Conservation (phyloP, 2,888 invertebrate genomes). For the Lithosia quadra region DNA sequence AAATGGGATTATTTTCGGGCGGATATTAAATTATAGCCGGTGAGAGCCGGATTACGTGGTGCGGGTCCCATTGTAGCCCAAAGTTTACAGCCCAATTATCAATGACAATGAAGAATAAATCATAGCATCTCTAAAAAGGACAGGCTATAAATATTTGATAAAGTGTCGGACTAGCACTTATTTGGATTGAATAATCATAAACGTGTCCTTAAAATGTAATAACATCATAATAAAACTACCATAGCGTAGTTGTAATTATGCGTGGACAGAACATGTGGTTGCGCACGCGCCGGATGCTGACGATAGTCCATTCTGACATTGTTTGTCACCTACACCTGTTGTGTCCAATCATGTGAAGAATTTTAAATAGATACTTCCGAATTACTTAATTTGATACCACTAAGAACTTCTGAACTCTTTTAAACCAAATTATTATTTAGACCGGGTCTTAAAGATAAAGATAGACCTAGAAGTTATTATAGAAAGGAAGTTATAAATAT, state of each 20-base stretch:
- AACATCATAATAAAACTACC: conserved; percentile 62
- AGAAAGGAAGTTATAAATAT: neutral
- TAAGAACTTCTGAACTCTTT: neutral
- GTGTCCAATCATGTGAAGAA: conserved; percentile 64
- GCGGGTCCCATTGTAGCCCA: conserved; percentile 75
- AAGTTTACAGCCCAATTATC: conserved; percentile 62
- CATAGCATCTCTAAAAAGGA: conserved; percentile 35
- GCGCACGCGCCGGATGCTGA: conserved; percentile 76
- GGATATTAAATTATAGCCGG: conserved; percentile 85
- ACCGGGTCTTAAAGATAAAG: neutral
- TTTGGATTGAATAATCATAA: conserved; percentile 50
- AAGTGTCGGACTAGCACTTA: conserved; percentile 32
- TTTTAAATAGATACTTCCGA: conserved; percentile 61
- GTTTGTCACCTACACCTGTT: conserved; percentile 66
- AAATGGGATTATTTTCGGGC: conserved; percentile 81
- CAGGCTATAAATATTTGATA: conserved; percentile 38
- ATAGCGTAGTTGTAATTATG: conserved; percentile 62
- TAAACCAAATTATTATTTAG: neutral
- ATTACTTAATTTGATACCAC: conserved; percentile 33
- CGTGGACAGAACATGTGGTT: conserved; percentile 69
- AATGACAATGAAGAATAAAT: conserved; percentile 45
- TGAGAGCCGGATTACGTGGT: conserved; percentile 71
- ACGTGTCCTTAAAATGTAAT: conserved; percentile 61
- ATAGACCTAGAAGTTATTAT: neutral
- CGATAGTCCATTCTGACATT: conserved; percentile 64